A percentile compares a stretch with the other conserved stretches of the same genome.
Conservation (phyloP, 2,113 vertebrate genomes). For the Pycnonotus jocosus region DNA sequence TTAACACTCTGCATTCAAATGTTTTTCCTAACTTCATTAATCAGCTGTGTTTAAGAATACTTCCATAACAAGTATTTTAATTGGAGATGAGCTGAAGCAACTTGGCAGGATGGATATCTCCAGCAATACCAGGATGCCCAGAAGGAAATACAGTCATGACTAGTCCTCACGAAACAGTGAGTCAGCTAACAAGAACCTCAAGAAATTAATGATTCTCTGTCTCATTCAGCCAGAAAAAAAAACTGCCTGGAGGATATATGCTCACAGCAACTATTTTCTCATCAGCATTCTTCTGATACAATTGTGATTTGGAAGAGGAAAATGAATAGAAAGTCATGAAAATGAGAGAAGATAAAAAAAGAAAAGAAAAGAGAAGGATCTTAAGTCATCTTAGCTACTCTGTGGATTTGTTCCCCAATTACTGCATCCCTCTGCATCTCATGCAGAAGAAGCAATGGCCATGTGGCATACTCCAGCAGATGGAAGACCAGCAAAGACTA, state of each 20-base stretch:
- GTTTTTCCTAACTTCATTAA: conserved; percentile 76
- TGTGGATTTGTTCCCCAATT: not conserved
- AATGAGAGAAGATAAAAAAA: not conserved
- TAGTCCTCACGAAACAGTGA: not conserved
- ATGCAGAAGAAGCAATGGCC: not conserved
- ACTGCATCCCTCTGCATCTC: not conserved
- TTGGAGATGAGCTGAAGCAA: conserved; percentile 50
- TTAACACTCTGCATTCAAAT: conserved; percentile 72
- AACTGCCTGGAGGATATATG: not conserved
- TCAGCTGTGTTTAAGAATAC: conserved; percentile 64
- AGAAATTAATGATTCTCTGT: not conserved
- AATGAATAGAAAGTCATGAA: not conserved
- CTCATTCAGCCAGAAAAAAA: not conserved
- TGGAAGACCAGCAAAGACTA: not conserved
- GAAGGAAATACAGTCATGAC: not conserved
- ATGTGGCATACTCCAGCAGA: not conserved
- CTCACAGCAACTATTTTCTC: not conserved
- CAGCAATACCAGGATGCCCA: not conserved
- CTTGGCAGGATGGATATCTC: not conserved
- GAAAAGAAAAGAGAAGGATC: not conserved
- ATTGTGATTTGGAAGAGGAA: not conserved
- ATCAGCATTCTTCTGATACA: not conserved
- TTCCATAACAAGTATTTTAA: conserved; percentile 75
- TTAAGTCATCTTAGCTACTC: not conserved
- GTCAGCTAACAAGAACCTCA: not conserved